A percentile compares a stretch with the other conserved stretches of the same genome.
These are phyloP conservation scores for Argopecten irradians DNA, from an alignment of 1,140 invertebrate species.

Conservation along the genomic window DNA sequence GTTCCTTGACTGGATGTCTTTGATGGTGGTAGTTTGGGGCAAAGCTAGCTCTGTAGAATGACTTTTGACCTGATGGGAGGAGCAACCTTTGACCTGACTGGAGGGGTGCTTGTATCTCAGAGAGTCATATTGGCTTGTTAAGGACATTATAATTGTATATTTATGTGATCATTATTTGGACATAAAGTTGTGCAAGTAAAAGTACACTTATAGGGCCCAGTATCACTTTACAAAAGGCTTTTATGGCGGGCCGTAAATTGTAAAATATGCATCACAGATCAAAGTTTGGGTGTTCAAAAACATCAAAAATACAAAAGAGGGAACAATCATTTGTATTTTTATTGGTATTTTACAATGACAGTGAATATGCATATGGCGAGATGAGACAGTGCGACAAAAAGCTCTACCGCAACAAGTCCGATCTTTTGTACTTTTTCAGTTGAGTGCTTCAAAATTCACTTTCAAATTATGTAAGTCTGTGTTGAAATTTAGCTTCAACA, in stretches of 20 bases:
- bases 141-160: slow-evolving; percentile 7
- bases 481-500: no score
- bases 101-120: not conserved
- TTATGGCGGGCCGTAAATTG: not conserved
- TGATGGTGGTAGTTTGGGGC: slow-evolving; percentile 4
- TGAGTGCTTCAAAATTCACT: no score
- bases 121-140: not conserved
- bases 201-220: not conserved
- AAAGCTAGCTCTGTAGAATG: not conserved
- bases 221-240: slow-evolving; percentile 8
- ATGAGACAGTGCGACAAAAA: not conserved
- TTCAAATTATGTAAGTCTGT: no score
- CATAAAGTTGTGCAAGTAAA: slow-evolving; percentile 11
- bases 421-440: no score
- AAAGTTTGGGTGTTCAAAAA: not conserved
- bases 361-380: not conserved
- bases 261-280: slow-evolving; percentile 22
- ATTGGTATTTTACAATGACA: not conserved
- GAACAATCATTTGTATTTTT: not conserved
- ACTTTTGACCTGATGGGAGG: slow-evolving; percentile 5
- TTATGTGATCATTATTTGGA: slow-evolving; percentile 13
- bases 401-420: no score
- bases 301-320: not conserved
- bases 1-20: not conserved
- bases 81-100: not conserved